Conservation (phyloP, 1,140 invertebrate species). For the Agraylea sexmaculata region DNA sequence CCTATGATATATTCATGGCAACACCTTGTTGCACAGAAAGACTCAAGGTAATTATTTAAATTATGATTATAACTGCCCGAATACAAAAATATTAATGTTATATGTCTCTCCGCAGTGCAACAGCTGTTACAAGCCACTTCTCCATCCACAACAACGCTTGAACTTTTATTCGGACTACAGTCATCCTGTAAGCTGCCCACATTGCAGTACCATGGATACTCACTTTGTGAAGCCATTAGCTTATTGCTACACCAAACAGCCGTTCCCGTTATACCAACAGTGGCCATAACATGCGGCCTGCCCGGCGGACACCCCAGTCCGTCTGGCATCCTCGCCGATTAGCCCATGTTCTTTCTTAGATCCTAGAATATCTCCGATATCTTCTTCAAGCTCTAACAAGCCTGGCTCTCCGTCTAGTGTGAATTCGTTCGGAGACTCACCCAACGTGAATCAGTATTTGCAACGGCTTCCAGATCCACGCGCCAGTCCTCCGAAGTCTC, state of each 20-base stretch:
- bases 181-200: slow-evolving; percentile 79
- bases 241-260: slow-evolving; percentile 64
- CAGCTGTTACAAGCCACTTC: slow-evolving; percentile 73
- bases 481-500: slow-evolving; percentile 25
- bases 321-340: slow-evolving; percentile 29
- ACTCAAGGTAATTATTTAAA: slow-evolving; percentile 59
- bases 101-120: slow-evolving; percentile 61
- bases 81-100: no score
- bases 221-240: slow-evolving; percentile 88
- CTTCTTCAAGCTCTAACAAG: slow-evolving; percentile 15
- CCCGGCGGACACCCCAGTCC: slow-evolving; percentile 41
- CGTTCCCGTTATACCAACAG: slow-evolving; percentile 53
- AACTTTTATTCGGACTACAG: slow-evolving; percentile 95
- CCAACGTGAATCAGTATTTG: neutral
- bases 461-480: slow-evolving; percentile 1
- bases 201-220: slow-evolving; percentile 79
- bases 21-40: slow-evolving; percentile 89
- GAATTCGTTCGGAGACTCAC: neutral
- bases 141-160: slow-evolving; percentile 74
- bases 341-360: slow-evolving; percentile 24
- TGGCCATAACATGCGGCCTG: slow-evolving; percentile 76
- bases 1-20: slow-evolving; percentile 94
- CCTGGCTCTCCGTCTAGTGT: slow-evolving; percentile 10
- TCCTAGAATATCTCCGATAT: slow-evolving; percentile 14
- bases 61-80: neutral